These are phyloP conservation scores for Ormyrus thymus DNA, from an alignment of 2,888 invertebrate genomes.

Conservation along the genomic window DNA sequence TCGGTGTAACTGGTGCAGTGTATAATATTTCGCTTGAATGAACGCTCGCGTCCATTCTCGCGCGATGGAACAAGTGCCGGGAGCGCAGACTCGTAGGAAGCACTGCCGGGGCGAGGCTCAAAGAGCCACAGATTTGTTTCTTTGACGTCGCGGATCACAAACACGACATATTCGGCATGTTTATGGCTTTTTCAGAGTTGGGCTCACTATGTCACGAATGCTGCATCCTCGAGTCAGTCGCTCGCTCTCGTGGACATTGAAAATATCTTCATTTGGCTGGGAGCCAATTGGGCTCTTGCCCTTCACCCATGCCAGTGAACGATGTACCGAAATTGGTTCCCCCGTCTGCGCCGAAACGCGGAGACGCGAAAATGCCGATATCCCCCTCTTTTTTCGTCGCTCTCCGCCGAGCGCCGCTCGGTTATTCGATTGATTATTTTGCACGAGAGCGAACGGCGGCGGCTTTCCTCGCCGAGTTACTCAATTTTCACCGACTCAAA, in stretches of 20 bases:
- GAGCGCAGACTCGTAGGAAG: no score
- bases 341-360: slow-evolving; percentile 60
- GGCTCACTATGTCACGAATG: slow-evolving; percentile 45
- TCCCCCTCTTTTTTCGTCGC: not conserved
- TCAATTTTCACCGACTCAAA: slow-evolving; percentile 7
- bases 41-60: no score
- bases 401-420: not conserved
- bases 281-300: slow-evolving; percentile 72
- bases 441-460: not conserved
- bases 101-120: no score
- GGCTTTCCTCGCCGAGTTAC: not conserved
- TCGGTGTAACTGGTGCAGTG: no score
- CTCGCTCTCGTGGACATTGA: slow-evolving; percentile 65
- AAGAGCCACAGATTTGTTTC: no score
- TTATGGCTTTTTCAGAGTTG: slow-evolving; percentile 50
- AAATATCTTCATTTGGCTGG: slow-evolving; percentile 71
- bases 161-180: slow-evolving; percentile 47
- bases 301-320: slow-evolving; percentile 72
- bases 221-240: not conserved
- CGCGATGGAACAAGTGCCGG: no score
- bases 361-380: slow-evolving; percentile 49
- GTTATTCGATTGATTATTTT: slow-evolving; percentile 28
- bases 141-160: no score
- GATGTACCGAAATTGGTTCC: slow-evolving; percentile 70
- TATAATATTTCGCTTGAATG: no score